Percentiles rank a stretch among this genome's conserved stretches.
Evolutionary conservation across 2,113 vertebrate species (phyloP).

Genomic region (Syngnathus scovelli): DNA sequence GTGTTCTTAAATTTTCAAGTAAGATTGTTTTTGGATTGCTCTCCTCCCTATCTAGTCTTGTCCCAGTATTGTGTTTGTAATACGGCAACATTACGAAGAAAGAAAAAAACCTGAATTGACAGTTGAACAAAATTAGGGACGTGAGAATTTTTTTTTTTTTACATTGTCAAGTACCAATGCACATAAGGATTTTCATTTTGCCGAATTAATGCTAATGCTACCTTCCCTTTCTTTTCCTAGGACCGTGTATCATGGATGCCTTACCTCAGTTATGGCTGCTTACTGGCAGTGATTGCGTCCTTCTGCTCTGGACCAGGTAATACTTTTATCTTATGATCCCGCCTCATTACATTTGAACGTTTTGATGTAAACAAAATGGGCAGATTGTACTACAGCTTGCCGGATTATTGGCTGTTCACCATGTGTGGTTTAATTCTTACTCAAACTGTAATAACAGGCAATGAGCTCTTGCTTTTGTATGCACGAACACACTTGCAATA

Average conservation of each 20-base stretch:
- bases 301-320: slow-evolving; percentile 95
- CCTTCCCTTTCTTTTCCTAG: slow-evolving; percentile 52
- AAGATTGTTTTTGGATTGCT: slow-evolving; percentile 11
- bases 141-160: too few species aligned
- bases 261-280: slow-evolving; percentile 82
- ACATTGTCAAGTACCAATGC: too few species aligned
- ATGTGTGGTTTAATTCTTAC: not conserved
- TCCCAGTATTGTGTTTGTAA: not conserved
- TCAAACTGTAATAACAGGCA: not conserved
- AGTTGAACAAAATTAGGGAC: too few species aligned
- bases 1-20: slow-evolving; percentile 87
- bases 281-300: slow-evolving; percentile 84
- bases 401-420: not conserved
- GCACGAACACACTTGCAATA: not conserved
- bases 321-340: not conserved
- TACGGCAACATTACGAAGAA: not conserved
- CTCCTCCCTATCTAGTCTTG: slow-evolving; percentile 1
- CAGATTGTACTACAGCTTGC: not conserved
- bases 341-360: not conserved
- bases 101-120: not conserved
- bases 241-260: slow-evolving; percentile 75
- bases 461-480: not conserved
- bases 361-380: not conserved
- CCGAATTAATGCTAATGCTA: not conserved
- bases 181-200: not conserved